Conservation (phyloP, 2,888 invertebrate genomes). For the Alitta virens region DNA sequence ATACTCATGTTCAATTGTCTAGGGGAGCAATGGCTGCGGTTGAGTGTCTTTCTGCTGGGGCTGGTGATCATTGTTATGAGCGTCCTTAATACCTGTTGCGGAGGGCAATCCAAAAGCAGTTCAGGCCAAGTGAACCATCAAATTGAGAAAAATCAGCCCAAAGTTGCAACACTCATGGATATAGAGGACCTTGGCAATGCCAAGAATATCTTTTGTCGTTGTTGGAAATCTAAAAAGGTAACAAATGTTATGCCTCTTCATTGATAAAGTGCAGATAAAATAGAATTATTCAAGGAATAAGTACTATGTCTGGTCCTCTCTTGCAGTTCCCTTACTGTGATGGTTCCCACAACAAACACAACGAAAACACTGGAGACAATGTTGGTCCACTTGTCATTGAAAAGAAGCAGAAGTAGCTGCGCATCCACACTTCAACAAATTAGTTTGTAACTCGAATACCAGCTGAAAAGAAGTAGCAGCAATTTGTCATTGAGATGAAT, state of each 20-base stretch:
- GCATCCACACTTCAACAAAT: no score
- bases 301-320: not conserved
- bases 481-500: no score
- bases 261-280: not conserved
- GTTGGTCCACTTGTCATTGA: slow-evolving; percentile 85
- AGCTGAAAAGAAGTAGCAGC: no score
- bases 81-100: not conserved
- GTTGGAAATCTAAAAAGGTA: slow-evolving; percentile 94
- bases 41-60: no score
- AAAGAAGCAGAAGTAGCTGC: slow-evolving; percentile 43
- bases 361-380: slow-evolving; percentile 86
- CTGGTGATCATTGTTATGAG: no score
- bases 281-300: not conserved
- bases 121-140: slow-evolving; percentile 63
- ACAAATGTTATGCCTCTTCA: slow-evolving; percentile 8
- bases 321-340: slow-evolving; percentile 96
- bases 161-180: slow-evolving; percentile 88
- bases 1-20: no score
- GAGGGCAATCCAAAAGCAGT: not conserved
- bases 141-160: slow-evolving; percentile 75
- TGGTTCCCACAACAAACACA: slow-evolving; percentile 86
- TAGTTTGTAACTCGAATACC: no score
- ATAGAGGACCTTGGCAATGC: slow-evolving; percentile 88
- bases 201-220: slow-evolving; percentile 88
- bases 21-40: no score